Evolutionary conservation across 1,140 invertebrate species (phyloP).

Genomic region (Heliconius melpomene): DNA sequence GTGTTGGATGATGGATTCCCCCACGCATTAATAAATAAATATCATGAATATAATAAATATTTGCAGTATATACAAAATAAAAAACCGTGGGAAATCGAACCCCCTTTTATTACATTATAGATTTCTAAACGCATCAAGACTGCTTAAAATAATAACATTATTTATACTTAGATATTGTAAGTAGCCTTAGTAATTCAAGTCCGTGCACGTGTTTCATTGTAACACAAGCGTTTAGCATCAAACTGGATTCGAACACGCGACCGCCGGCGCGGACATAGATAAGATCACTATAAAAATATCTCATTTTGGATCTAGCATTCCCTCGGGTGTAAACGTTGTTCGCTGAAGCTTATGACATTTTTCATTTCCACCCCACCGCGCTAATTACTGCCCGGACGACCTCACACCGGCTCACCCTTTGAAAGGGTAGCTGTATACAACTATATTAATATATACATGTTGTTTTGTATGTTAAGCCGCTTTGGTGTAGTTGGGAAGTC

Average conservation of each 20-base stretch:
- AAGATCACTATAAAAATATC: not conserved
- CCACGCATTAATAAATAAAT: too few species aligned
- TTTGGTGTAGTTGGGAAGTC: too few species aligned
- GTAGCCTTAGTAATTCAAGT: not conserved
- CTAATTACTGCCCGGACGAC: slow-evolving; percentile 13
- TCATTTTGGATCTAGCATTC: slow-evolving; percentile 11
- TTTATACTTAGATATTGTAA: too few species aligned
- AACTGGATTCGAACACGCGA: slow-evolving; percentile 9
- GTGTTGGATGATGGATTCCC: rapidly evolving
- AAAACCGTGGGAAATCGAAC: too few species aligned
- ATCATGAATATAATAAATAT: too few species aligned
- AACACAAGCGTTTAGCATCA: not conserved
- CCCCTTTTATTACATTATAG: too few species aligned
- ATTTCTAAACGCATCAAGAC: too few species aligned
- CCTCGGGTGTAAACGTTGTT: slow-evolving; percentile 14
- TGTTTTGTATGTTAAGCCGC: too few species aligned
- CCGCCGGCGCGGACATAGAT: not conserved
- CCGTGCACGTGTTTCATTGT: not conserved
- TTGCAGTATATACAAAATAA: too few species aligned
- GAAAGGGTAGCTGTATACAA: not conserved
- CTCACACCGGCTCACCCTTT: slow-evolving; percentile 7
- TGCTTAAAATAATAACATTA: too few species aligned
- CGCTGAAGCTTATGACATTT: slow-evolving; percentile 14
- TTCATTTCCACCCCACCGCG: slow-evolving; percentile 23
- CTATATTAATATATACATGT: not conserved